Base-by-base conservation (phyloP, 2,888 invertebrate species). In the Dinocampus coccinellae region DNA sequence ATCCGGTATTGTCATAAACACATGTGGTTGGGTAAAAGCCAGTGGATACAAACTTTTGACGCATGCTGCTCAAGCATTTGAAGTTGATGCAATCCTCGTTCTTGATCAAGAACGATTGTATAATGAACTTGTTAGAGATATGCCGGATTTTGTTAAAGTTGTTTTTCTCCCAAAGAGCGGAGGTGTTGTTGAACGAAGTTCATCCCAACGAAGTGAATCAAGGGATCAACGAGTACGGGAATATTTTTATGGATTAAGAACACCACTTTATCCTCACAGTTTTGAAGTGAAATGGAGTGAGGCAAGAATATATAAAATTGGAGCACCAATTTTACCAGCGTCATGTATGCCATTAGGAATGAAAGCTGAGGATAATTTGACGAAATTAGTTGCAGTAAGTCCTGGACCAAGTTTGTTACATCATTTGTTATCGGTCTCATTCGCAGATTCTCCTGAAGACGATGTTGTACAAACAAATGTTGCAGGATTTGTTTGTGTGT, bases 331-430 rank as follows among this genome's bases (percentile, higher is more conserved):
- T 0, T 89, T 99, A 70, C 98, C 99, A 0, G 97, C 96, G 83
- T 98, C 98, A 1, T 97, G 98, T 87, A 93, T 99, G 92, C 99
- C 99, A 0, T 91, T 98, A 71, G 99, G 98, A 63, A 98, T 98
- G 97, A 96, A 95, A 82, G 88, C 92, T 0, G 95, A 95, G 84
- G 98, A 98, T 88, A 96, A 96, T 85, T 90, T 94, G 75, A 97
- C 97, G 0, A 97, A 97, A 89, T 89, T 98, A 66, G 96, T 98
- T 34, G 89, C 92, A 0, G 92, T 97, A 42, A 91, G 92, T 72
- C 94, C 96, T 1, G 91, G 94, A 82, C 90, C 92, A 0, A 92
- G 92, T 75, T 90, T 98, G 60, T 89, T 95, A 58, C 97, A 99
- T 89, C 96, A 97, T 82, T 89, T 99, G 75, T 89, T 98, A 13